phyloP scores from a whole-genome alignment of 2,113 vertebrate species.

The Clarias magur region DNA sequence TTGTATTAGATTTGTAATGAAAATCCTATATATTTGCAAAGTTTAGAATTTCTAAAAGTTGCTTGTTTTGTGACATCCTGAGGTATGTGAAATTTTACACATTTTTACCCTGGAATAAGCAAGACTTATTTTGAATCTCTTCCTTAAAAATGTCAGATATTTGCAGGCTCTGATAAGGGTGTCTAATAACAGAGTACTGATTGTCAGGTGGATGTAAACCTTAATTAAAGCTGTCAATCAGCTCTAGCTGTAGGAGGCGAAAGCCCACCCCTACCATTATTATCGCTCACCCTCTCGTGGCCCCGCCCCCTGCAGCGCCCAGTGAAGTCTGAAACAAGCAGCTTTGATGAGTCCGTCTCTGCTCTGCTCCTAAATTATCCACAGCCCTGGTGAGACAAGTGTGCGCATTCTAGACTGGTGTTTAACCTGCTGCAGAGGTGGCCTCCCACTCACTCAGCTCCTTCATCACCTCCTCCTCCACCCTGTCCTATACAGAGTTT shows the following conservation, averaged over 20 bases:
- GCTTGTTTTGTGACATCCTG: background rate
- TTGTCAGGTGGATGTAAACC: conserved; percentile 47
- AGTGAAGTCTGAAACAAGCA: conserved; percentile 56
- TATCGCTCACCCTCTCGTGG: conserved; percentile 35
- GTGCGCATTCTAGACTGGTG: conserved; percentile 56
- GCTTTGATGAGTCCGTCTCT: conserved; percentile 56
- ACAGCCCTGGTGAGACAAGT: conserved; percentile 56
- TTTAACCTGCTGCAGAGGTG: conserved; percentile 66
- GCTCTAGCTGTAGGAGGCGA: conserved; percentile 26
- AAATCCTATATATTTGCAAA: background rate
- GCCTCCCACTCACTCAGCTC: conserved; percentile 50
- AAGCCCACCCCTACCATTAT: conserved; percentile 50
- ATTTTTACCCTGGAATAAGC: background rate
- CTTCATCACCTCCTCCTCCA: conserved; percentile 31
- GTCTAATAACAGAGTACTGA: conserved; percentile 50
- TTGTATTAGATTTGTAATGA: background rate
- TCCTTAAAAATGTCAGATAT: conserved; percentile 25
- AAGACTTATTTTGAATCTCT: conserved; percentile 11
- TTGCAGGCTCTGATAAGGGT: conserved; percentile 34
- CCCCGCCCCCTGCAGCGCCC: conserved; percentile 43
- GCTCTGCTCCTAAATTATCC: conserved; percentile 59
- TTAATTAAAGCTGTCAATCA: conserved; percentile 59
- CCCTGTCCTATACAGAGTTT: conserved; percentile 3
- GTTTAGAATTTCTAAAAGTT: conserved; percentile 3
- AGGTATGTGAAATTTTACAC: background rate